phyloP scores from a whole-genome alignment of 2,888 invertebrate species.

The Anthophora plumipes region DNA sequence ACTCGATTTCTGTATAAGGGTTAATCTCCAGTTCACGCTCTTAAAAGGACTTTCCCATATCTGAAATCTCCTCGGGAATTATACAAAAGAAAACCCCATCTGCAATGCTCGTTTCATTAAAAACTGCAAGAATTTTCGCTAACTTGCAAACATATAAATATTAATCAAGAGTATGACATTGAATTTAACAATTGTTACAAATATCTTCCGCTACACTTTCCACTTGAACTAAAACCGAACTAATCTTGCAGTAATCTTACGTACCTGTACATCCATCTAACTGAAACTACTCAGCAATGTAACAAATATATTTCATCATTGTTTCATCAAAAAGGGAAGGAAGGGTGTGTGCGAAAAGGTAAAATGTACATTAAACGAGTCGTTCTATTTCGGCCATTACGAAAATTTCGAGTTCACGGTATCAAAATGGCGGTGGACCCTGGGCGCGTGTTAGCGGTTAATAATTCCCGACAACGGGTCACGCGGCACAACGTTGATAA shows the following conservation, averaged over 20 bases:
- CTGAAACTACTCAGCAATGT: background rate
- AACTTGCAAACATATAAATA: no score
- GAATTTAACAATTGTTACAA: no score
- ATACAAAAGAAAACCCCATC: no score
- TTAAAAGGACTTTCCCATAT: no score
- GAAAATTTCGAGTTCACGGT: constrained; percentile 20
- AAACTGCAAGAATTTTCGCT: no score
- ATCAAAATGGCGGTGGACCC: background rate
- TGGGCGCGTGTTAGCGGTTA: constrained; percentile 3
- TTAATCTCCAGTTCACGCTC: no score
- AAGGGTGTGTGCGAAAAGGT: background rate
- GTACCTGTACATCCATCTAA: background rate
- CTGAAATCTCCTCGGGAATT: no score
- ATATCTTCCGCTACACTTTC: background rate
- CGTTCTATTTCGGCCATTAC: background rate
- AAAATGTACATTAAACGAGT: no score
- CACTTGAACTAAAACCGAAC: no score
- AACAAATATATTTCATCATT: background rate
- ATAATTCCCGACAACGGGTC: constrained; percentile 24
- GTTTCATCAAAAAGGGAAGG: background rate
- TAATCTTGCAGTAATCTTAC: background rate
- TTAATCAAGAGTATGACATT: no score
- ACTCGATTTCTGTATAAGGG: no score
- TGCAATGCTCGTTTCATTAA: no score
- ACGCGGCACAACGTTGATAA: constrained; percentile 27